A percentile compares a stretch with the other conserved stretches of the same genome.
Conservation (phyloP, 2,113 vertebrate genomes). For the Microtus oregoni region DNA sequence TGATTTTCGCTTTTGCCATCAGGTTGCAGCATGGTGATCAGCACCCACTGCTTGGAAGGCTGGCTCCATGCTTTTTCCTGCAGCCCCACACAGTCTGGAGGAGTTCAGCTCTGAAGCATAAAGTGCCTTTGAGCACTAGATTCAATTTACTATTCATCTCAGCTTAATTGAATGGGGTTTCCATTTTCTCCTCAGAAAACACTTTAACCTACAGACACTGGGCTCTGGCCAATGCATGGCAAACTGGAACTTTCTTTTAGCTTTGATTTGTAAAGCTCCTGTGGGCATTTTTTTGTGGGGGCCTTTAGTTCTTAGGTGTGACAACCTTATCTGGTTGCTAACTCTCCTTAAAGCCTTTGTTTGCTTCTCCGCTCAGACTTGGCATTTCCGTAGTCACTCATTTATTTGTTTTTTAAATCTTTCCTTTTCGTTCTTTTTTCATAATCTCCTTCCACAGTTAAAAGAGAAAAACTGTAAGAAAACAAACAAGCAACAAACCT, state of each 20-base stretch:
- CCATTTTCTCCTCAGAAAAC: conserved; percentile 62
- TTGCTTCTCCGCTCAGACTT: conserved; percentile 44
- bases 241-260: conserved; percentile 42
- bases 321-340: conserved; percentile 44
- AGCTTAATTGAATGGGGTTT: conserved; percentile 65
- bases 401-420: background rate
- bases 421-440: background rate
- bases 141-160: conserved; percentile 62
- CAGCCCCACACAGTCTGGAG: background rate
- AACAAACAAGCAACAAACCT: background rate
- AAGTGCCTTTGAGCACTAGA: conserved; percentile 63
- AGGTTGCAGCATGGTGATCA: background rate
- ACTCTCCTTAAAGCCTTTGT: conserved; percentile 14
- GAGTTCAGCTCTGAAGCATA: background rate
- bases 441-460: background rate
- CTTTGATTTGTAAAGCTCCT: conserved; percentile 50
- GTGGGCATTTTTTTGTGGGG: background rate
- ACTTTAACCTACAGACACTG: conserved; percentile 70
- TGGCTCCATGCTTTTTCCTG: background rate
- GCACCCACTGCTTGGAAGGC: background rate
- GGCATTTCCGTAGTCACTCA: background rate
- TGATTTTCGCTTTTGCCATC: background rate
- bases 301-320: conserved; percentile 29
- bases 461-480: conserved; percentile 29
- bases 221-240: conserved; percentile 50